phyloP scores from a whole-genome alignment of 2,113 vertebrate species.

The Centropristis striata region DNA sequence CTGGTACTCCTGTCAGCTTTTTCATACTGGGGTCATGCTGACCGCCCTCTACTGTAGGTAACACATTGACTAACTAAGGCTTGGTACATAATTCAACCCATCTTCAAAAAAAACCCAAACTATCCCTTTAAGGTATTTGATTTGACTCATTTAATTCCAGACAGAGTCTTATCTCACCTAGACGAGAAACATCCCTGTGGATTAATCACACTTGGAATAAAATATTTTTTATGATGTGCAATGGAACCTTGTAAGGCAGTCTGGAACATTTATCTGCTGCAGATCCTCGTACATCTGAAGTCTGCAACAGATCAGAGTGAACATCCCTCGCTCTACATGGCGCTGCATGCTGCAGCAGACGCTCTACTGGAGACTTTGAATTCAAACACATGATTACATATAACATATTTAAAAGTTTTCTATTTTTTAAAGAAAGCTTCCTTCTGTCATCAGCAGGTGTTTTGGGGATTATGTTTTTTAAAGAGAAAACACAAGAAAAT shows the following conservation, averaged over 20 bases:
- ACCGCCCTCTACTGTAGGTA: too few relatives aligned
- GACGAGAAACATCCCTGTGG: not conserved
- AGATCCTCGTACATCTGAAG: not conserved
- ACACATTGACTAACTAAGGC: too few relatives aligned
- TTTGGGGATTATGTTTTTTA: too few relatives aligned
- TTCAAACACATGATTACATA: not conserved
- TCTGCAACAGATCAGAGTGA: not conserved
- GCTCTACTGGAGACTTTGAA: not conserved
- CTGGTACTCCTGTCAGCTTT: too few relatives aligned
- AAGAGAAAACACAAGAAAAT: too few relatives aligned
- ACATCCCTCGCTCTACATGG: not conserved
- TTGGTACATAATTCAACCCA: too few relatives aligned
- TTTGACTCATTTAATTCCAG: not conserved
- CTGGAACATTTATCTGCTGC: not conserved
- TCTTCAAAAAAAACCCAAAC: too few relatives aligned
- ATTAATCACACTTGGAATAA: conserved; percentile 6
- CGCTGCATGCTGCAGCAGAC: not conserved
- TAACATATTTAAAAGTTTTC: not conserved
- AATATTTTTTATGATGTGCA: not conserved
- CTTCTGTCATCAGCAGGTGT: too few relatives aligned
- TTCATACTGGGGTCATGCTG: too few relatives aligned
- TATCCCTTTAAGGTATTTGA: not conserved
- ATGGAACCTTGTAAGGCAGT: not conserved
- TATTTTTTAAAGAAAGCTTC: too few relatives aligned
- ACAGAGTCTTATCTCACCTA: not conserved